These are phyloP conservation scores for Lanius ludovicianus DNA, from an alignment of 2,113 vertebrate species.

Conservation along the genomic window DNA sequence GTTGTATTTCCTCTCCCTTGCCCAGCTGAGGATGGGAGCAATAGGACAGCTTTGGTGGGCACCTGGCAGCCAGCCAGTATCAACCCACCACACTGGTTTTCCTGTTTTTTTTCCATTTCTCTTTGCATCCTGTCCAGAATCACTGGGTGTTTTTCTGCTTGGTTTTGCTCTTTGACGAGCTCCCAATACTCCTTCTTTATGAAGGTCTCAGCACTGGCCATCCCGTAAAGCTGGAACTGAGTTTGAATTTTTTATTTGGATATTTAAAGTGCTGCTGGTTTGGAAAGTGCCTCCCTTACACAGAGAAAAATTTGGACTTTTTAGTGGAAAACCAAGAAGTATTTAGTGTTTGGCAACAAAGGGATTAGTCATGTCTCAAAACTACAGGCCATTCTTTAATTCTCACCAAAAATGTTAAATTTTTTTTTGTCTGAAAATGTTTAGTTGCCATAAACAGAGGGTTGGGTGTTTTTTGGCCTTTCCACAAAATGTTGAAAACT, in stretches of 20 bases:
- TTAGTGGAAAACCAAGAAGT: slow-evolving; percentile 30
- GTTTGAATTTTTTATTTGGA: background rate
- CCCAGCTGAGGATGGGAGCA: background rate
- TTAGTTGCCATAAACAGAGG: background rate
- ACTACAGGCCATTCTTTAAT: slow-evolving; percentile 21
- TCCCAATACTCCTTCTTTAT: background rate
- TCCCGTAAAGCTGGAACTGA: background rate
- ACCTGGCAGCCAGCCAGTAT: background rate
- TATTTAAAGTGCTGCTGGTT: slow-evolving; percentile 3
- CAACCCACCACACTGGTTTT: background rate
- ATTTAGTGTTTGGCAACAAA: slow-evolving; percentile 41
- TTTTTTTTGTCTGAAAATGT: background rate
- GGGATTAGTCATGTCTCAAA: slow-evolving; percentile 28
- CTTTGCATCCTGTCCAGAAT: background rate
- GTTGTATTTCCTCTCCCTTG: background rate
- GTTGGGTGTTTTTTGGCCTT: background rate
- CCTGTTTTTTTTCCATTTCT: background rate
- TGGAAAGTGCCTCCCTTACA: background rate
- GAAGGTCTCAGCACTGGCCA: background rate
- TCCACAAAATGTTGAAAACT: slow-evolving; percentile 34
- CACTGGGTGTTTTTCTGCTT: background rate
- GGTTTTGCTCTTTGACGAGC: background rate
- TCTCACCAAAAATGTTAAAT: background rate
- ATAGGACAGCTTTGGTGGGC: background rate
- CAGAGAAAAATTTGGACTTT: slow-evolving; percentile 14